Evolutionary conservation across 2,113 vertebrate species (phyloP), one percentile per base, ranked within the genome.

Genomic region (Xiphophorus hellerii): DNA sequence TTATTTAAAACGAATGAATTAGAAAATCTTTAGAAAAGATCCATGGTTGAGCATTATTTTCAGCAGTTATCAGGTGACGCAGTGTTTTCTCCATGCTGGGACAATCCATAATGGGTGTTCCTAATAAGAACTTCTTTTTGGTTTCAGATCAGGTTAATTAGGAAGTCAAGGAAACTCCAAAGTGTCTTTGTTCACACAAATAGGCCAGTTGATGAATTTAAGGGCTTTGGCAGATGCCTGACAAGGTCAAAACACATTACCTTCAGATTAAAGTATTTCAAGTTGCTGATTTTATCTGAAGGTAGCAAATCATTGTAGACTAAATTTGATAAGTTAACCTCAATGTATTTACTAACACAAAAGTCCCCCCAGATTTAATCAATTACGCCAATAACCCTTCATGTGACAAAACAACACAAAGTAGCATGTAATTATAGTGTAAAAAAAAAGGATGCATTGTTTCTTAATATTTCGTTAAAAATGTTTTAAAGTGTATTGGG

Each of bases 121-220:
- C 69, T 76, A 75, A 73, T 37, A 11, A 70, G 85, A 68, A 73
- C 70, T 81, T 84, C 76, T 75, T 79, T 74, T 77, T 88, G 79
- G 68, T 51, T 35, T 82, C 71, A 71, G 78, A 29, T 78, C 62
- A 76, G 74, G 66, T 71, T 69, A 73, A 84, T 60, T 17, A 35
- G 48, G 51, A 58, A 60, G 15, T 77, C 44, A 86, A 74, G 17
- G 48, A 66, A 61, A 74, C 78, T 80, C 74, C 71, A 88, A 64
- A 79, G 33, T 64, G 61, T 65, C 66, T 27, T 30, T 17, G 25
- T 30, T 13, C 29, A 62, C 62, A 54, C 77, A 68, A 29, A 64
- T 51, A 68, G 70, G 69, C 67, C 58, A 7, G 42, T 44, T 71
- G 65, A 37, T 33, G 39, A 77, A 80, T 60, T 84, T 69, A 62